Percentiles rank a stretch among this genome's conserved stretches.
Conservation (phyloP, 2,113 vertebrate species). For the Upupa epops region DNA sequence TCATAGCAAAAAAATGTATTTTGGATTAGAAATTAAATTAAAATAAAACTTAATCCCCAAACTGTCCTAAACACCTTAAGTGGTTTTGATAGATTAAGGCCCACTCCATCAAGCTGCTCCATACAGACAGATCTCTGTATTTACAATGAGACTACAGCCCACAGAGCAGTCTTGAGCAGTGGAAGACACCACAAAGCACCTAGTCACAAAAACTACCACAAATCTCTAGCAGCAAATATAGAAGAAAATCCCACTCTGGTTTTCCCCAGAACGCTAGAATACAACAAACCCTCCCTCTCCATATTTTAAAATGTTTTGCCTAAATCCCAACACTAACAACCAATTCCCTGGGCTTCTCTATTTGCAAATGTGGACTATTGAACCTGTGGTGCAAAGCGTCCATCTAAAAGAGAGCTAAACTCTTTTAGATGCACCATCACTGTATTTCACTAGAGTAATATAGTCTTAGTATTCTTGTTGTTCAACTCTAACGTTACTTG, state of each 20-base stretch:
- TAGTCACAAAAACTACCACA: neutral
- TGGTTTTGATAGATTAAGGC: neutral
- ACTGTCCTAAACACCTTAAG: neutral
- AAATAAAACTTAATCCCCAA: conserved; percentile 1
- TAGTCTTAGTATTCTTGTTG: neutral
- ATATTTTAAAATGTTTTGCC: neutral
- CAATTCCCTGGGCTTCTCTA: neutral
- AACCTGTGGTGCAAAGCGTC: neutral
- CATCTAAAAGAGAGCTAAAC: neutral
- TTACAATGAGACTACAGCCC: neutral
- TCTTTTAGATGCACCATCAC: neutral
- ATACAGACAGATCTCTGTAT: neutral
- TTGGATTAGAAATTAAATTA: neutral
- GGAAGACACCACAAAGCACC: neutral
- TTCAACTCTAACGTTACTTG: neutral
- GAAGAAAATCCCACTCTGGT: neutral
- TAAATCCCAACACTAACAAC: neutral
- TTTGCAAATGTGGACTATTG: neutral
- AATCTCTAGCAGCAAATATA: neutral
- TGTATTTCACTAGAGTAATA: neutral
- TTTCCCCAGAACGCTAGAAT: neutral
- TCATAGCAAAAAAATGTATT: neutral
- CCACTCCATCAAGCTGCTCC: neutral
- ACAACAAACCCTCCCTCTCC: neutral
- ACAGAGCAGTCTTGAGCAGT: fast-evolving